Evolutionary conservation across 2,888 invertebrate genomes (phyloP), one percentile per base, ranked within the genome.

Genomic region (Chrysopilus asiliformis): DNA sequence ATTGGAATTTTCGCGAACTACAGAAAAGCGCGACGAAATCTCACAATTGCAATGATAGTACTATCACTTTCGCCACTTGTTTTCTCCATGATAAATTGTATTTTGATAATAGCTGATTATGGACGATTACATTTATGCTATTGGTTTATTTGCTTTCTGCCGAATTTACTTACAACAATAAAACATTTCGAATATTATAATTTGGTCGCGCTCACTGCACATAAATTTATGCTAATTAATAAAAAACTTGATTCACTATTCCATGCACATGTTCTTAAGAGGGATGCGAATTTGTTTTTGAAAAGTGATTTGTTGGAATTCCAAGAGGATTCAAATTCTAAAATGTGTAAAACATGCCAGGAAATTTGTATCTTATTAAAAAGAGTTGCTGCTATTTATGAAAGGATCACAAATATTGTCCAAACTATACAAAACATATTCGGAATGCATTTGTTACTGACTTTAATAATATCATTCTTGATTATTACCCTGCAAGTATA

Each of bases 41-140:
- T 36, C 3, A 3, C 29, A 3, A 14, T 15, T n/a, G 18, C 28
- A 13, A 36, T 29, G 28, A 12, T 13, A 9, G 16, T 18, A 2
- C 28, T 38, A 12, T 27, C 38, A 4, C 16, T 17, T 4, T 27
- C 33, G 26, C 38, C 38, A 8, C 12, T 38, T 10, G 20, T 32
- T 2, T 32, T 38, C 16, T 38, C 38, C 3, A 38, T 38, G 38
- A 28, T 38, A 6, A 38, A 38, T 28, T 38, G 38, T 28, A 20
- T 19, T 9, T 18, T 38, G 3, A 32, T 38, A 18, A 38, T 28
- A 22, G 27, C 27, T 3, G 26, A 38, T 18, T 19, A 32, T 15
- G 20, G 24, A 9, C 12, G 22, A n/a, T 32, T 32, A 7, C 2
- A 22, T 8, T 16, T 28, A 9, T 32, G 38, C 28, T 38, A 38